Base-by-base conservation (phyloP, 2,888 invertebrate species). In the Amblyteles armatorius region DNA sequence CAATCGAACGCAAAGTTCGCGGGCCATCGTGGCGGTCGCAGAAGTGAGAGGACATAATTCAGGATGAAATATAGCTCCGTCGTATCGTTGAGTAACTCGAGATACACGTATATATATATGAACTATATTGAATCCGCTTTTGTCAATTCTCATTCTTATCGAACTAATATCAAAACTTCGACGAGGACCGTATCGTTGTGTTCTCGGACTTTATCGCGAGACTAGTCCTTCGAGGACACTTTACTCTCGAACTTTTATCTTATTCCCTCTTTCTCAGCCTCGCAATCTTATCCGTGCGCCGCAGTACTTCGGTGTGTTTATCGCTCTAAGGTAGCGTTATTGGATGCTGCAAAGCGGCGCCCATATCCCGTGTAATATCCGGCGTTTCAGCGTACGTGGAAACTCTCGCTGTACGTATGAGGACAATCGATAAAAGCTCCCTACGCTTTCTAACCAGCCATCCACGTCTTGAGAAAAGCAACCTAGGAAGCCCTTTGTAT, bases 341-440 rank as follows among this genome's bases (percentile, higher is more conserved):
- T 83, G 85, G 83, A 67, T 83, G 48, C 74, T 65, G 68, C 68
- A 79, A 72, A 55, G 40, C 55, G 74, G 13, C 19, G 74, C 73
- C 79, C 77, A 83, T 85, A 85, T 83, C 85, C 80, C 68, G 65
- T 48, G 79, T 83, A 84, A 85, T 85, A 85, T 85, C 85, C 83
- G 83, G 83, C 40, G 63, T 68, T 50, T 44, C 71, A 57, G 57
- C 72, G 67, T 84, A 72, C 80, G 77, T 77, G 68, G 22, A 76
- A 68, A 60, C 29, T 63, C 68, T 55, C 72, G 22, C 52, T 74
- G 57, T n/a, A 40, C 65, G 52, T 55, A 60, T 52, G 57, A 82
- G 36, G 76, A 69, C 68, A 84, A 80, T 84, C 83, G 76, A 84
- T 84, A 80, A 26, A 26, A 26, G 55, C 52, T 55, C 11, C 22